These are phyloP conservation scores for Phenacoccus solenopsis DNA, from an alignment of 1,140 invertebrate species.

Conservation along the genomic window DNA sequence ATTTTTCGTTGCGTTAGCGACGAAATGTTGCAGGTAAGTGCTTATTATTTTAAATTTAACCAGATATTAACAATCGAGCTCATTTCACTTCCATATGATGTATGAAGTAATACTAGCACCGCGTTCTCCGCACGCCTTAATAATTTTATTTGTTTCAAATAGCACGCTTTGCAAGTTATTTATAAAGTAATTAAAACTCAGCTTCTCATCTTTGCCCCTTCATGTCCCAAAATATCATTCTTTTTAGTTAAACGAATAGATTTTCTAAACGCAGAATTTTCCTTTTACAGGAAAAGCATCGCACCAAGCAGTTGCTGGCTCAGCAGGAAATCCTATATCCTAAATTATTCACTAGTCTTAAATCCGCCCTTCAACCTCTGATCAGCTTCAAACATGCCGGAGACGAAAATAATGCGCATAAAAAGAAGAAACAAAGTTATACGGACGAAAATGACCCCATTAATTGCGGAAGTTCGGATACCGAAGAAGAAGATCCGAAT, in stretches of 20 bases:
- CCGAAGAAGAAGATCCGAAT: neutral
- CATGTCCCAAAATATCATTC: no score
- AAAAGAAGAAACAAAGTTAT: neutral
- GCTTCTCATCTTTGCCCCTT: no score
- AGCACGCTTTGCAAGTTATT: neutral
- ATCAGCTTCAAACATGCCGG: conserved; percentile 46
- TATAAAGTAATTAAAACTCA: neutral
- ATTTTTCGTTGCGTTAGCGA: no score
- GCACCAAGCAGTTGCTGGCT: conserved; percentile 54
- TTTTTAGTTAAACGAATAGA: no score
- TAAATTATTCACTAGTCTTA: conserved; percentile 50
- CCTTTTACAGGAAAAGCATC: conserved; percentile 44
- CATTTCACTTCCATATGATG: no score
- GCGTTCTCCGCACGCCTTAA: no score
- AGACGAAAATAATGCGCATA: conserved; percentile 29
- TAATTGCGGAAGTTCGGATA: neutral
- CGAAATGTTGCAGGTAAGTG: no score
- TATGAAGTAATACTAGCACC: no score
- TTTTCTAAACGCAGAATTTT: no score
- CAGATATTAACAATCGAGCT: no score
- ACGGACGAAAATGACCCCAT: neutral
- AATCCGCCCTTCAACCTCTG: conserved; percentile 53
- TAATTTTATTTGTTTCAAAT: no score
- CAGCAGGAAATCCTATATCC: conserved; percentile 65
- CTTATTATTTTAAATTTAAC: no score